These are phyloP conservation scores for Anarhynchus alexandrinus DNA, from an alignment of 2,113 vertebrate genomes.

Conservation along the genomic window DNA sequence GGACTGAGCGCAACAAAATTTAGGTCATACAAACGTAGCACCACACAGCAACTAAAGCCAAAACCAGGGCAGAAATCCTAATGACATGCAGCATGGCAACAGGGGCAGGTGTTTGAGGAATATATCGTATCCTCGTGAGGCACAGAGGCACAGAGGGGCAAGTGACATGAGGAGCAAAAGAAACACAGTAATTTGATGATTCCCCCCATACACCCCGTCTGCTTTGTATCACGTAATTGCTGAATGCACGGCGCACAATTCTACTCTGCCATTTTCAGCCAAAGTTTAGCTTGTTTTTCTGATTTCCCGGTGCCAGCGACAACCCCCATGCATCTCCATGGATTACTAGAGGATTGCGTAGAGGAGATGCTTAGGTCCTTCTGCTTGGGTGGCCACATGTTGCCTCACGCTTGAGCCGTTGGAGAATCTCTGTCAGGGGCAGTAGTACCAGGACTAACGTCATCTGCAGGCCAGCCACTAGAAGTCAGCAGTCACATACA, in stretches of 20 bases:
- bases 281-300: not conserved
- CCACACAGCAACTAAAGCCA: not conserved
- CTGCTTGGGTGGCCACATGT: not conserved
- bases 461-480: not conserved
- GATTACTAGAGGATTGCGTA: not conserved
- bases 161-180: not conserved
- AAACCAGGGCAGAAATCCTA: not conserved
- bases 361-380: not conserved
- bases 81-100: not conserved
- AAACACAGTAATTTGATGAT: not conserved
- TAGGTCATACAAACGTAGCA: not conserved
- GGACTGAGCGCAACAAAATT: not conserved
- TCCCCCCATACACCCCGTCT: not conserved
- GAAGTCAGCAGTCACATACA: conserved; percentile 8
- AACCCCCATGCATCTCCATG: not conserved
- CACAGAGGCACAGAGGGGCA: not conserved
- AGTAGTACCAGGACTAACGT: not conserved
- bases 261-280: not conserved
- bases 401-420: not conserved
- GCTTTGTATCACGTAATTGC: not conserved
- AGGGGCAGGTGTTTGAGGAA: not conserved
- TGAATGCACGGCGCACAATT: not conserved
- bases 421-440: not conserved
- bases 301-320: not conserved
- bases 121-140: not conserved